Percentiles rank a stretch among this genome's conserved stretches.
These are phyloP conservation scores for Jordanella pulchra DNA, from an alignment of 2,797 vertebrate genomes.

Conservation along the genomic window DNA sequence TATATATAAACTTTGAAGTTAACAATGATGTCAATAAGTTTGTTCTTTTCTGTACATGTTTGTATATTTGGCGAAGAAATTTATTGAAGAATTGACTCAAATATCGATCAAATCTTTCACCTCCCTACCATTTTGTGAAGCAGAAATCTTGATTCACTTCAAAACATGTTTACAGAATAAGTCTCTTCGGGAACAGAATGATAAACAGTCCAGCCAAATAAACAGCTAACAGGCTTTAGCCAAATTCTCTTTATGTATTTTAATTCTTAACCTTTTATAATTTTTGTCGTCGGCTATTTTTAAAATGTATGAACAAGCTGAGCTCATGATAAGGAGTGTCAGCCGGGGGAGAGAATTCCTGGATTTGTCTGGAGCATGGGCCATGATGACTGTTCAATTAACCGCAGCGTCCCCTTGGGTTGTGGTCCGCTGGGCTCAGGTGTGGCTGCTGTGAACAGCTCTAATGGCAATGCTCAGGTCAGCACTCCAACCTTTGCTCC, in stretches of 20 bases:
- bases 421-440: slow-evolving; percentile 24
- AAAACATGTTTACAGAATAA: not conserved
- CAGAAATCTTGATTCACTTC: not conserved
- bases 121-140: too few species aligned
- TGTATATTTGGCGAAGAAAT: too few species aligned
- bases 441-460: slow-evolving; percentile 18
- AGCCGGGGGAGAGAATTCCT: not conserved
- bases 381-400: not conserved
- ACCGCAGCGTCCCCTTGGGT: slow-evolving; percentile 17
- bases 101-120: too few species aligned
- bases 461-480: slow-evolving; percentile 41
- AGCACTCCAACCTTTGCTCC: slow-evolving; percentile 17
- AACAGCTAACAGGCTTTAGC: not conserved
- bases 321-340: slow-evolving; percentile 10
- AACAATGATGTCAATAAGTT: too few species aligned
- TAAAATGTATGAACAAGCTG: not conserved
- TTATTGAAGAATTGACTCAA: too few species aligned
- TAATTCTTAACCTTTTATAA: not conserved
- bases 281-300: not conserved
- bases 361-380: slow-evolving; percentile 10
- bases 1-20: too few species aligned
- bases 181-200: not conserved
- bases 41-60: too few species aligned
- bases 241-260: too few species aligned
- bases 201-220: not conserved